Base-by-base conservation (phyloP, 2,888 invertebrate genomes). In the Andrena marginata region DNA sequence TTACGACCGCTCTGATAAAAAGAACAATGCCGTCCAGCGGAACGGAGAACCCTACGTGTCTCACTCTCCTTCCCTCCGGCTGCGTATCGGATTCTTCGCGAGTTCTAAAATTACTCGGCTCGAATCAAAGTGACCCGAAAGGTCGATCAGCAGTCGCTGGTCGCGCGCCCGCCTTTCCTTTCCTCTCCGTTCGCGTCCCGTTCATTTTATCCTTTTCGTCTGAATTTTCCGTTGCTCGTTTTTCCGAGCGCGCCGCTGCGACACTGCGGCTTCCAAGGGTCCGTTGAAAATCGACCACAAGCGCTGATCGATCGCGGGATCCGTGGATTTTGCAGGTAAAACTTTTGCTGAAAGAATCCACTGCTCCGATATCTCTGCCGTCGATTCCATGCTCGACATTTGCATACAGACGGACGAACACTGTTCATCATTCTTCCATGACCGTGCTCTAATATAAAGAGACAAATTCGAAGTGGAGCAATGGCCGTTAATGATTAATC, bases 121-220 rank as follows among this genome's bases (percentile, higher is more conserved):
- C 23, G 71, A 75, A 63, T 71, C 80, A 70, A 68, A 62, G 23
- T 75, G 80, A 82, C 80, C 80, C 63, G 56, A 71, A 74, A 75
- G 82, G 80, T 82, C 78, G 78, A 78, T 69, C 81, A n/a, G 56
- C 49, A 63, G 64, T 29, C 5, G 13, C 23, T 48, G 33, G 10
- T 54, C 70, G 54, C 63, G 42, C 59, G 51, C 33, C 23, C 13
- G 6, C 3, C 23, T 26, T 54, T 26, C 35, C 33, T 64, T 51
- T 59, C 51, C 16, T n/a, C n/a, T 4, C 13, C 6, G n/a, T 10
- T n/a, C 8, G 1, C 6, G 10, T n/a, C 29, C 42, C 5, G 13
- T 7, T 8, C 1, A 0, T 26, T 16, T 8, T 16, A 26, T 56
- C 48, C n/a, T 13, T 6, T 3, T n/a, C 20, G 16, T 35, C 33